These are phyloP conservation scores for Corapipo altera DNA, from an alignment of 2,113 vertebrate species.

Conservation along the genomic window DNA sequence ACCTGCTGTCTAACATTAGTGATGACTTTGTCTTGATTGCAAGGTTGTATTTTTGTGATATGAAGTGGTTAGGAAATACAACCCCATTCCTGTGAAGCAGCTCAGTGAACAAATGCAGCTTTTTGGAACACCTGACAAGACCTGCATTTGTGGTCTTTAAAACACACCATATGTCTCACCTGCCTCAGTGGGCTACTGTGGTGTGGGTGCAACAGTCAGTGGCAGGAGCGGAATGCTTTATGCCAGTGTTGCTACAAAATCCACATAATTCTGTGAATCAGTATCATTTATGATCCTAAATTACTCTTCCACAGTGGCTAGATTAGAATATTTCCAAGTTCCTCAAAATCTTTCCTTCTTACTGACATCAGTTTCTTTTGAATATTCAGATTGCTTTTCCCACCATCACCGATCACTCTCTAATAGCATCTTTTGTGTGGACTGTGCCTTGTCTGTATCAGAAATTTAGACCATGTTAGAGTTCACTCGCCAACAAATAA, in stretches of 20 bases:
- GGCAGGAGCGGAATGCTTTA: background rate
- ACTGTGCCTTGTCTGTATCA: background rate
- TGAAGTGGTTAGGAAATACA: background rate
- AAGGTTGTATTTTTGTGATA: background rate
- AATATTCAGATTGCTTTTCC: background rate
- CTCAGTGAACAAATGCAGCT: background rate
- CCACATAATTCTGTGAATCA: background rate
- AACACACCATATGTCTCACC: background rate
- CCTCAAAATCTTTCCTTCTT: background rate
- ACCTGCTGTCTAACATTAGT: background rate
- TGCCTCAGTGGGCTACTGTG: background rate
- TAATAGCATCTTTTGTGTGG: background rate
- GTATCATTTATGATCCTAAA: background rate
- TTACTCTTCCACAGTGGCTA: background rate
- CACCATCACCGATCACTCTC: background rate
- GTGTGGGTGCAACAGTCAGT: background rate
- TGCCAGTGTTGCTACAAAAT: background rate
- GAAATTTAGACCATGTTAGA: background rate
- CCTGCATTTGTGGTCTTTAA: background rate
- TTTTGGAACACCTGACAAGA: background rate
- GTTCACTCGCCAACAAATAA: background rate
- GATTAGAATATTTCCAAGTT: background rate
- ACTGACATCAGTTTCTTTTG: background rate
- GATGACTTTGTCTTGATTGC: background rate
- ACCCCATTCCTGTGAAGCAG: background rate